Base-by-base conservation (phyloP, 2,888 invertebrate genomes). In the Buathra laborator region DNA sequence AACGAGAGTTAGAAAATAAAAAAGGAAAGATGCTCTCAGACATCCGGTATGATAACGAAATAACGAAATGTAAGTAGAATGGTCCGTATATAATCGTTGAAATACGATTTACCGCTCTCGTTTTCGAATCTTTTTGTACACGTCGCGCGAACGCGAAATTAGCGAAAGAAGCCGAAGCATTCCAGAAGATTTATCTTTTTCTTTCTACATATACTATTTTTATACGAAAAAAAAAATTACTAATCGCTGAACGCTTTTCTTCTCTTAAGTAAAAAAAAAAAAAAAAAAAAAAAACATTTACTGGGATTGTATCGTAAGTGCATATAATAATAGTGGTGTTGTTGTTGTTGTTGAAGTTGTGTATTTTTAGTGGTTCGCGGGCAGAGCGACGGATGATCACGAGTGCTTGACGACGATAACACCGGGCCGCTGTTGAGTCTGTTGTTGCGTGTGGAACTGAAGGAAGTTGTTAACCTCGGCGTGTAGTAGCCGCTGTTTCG, bases 371-470 rank as follows among this genome's bases (percentile, higher is more conserved):
- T 90, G 89, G 83, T 89, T 90, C 81, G 89, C 77, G 72, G 90
- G 90, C 81, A 89, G 80, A 80, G 87, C 89, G 86, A 90, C 85
- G 85, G 82, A 78, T 92, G 90, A 95, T 94, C 93, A 94, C 94
- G 94, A 96, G 95, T 97, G 97, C 94, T 98, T 98, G 83, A 97
- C 98, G 84, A 98, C 98, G 90, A 98, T 98, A 85, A 98, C 98
- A 86, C 98, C 98, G 29, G 98, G 98, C 91, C 98, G 96, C 91
- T 97, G 96, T 86, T 92, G 94, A 94, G 95, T 96, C 83, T 88
- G 91, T 84, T 89, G 91, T 87, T 90, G 93, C 89, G 94, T 93
- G 90, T 96, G 95, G 87, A 96, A 95, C 89, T 96, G 96, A 84
- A 96, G 94, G 91, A 95, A 96, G 86, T 95, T 95, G 89, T 95